Conservation (phyloP, 2,888 invertebrate species). For the Fragum sueziense region DNA sequence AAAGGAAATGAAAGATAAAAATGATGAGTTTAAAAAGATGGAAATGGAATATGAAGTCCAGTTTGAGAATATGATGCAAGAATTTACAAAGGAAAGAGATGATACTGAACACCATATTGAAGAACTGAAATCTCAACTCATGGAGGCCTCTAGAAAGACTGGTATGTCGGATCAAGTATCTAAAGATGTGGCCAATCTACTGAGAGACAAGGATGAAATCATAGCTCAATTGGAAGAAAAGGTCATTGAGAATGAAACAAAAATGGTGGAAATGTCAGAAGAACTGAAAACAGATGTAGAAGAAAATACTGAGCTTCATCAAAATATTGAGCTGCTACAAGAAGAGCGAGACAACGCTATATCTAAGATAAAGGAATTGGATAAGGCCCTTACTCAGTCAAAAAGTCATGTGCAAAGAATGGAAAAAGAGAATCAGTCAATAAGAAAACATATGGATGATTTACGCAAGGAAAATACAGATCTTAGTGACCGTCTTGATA, state of each 20-base stretch:
- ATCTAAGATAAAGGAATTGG: conserved; percentile 67
- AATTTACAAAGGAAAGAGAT: conserved; percentile 79
- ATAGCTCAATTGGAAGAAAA: conserved; percentile 94
- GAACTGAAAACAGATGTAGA: conserved; percentile 75
- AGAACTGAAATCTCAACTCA: conserved; percentile 89
- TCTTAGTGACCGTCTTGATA: conserved; percentile 65
- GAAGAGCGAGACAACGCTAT: conserved; percentile 72
- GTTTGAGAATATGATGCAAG: conserved; percentile 73
- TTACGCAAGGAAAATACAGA: conserved; percentile 70
- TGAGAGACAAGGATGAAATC: conserved; percentile 94
- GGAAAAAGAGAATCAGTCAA: conserved; percentile 70
- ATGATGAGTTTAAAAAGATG: conserved; percentile 67
- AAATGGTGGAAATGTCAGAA: conserved; percentile 75
- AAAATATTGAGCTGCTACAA: conserved; percentile 67
- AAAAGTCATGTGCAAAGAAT: conserved; percentile 67
- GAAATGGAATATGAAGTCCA: conserved; percentile 72
- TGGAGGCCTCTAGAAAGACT: conserved; percentile 89
- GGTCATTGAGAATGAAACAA: conserved; percentile 78
- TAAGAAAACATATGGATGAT: conserved; percentile 72
- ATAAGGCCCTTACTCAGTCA: conserved; percentile 64
- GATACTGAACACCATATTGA: conserved; percentile 85
- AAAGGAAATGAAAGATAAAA: conserved; percentile 69
- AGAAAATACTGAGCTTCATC: conserved; percentile 68
- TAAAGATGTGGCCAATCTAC: conserved; percentile 83
- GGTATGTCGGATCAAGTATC: conserved; percentile 75